Evolutionary conservation across 2,888 invertebrate genomes (phyloP).

Genomic region (Lordiphosa andalusiaca): DNA sequence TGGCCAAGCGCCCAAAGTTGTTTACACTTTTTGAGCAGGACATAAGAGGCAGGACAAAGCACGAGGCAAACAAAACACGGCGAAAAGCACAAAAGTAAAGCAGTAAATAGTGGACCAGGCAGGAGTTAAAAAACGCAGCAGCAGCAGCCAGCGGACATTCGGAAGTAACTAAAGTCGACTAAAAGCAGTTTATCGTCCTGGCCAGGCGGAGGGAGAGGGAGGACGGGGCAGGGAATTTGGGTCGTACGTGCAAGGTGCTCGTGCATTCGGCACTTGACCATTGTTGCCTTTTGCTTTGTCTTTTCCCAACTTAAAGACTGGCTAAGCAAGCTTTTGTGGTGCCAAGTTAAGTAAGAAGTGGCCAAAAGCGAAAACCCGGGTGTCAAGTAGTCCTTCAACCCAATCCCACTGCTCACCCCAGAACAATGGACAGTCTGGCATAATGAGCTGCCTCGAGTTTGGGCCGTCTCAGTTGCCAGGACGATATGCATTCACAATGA

Average conservation of each 20-base stretch:
- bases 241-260: conserved; percentile 58
- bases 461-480: conserved; percentile 56
- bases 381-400: conserved; percentile 40
- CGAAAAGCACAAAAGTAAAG: conserved; percentile 55
- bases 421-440: conserved; percentile 42
- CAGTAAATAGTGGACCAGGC: conserved; percentile 56
- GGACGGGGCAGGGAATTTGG: conserved; percentile 1
- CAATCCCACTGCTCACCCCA: conserved; percentile 11
- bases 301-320: conserved; percentile 56
- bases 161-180: conserved; percentile 72
- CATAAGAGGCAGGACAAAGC: conserved; percentile 76
- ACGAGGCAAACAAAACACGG: conserved; percentile 63
- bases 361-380: conserved; percentile 28
- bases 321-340: conserved; percentile 72
- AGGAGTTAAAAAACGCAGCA: conserved; percentile 53
- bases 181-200: conserved; percentile 67
- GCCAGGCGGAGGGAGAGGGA: background rate
- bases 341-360: conserved; percentile 40
- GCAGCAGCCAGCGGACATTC: conserved; percentile 46
- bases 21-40: conserved; percentile 75
- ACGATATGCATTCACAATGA: conserved; percentile 57
- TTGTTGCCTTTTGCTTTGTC: conserved; percentile 67
- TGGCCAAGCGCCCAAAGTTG: conserved; percentile 76
- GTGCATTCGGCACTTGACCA: conserved; percentile 71
- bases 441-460: conserved; percentile 62